A percentile compares a stretch with the other conserved stretches of the same genome.
Conservation (phyloP, 2,888 invertebrate species). For the Acheta domesticus region DNA sequence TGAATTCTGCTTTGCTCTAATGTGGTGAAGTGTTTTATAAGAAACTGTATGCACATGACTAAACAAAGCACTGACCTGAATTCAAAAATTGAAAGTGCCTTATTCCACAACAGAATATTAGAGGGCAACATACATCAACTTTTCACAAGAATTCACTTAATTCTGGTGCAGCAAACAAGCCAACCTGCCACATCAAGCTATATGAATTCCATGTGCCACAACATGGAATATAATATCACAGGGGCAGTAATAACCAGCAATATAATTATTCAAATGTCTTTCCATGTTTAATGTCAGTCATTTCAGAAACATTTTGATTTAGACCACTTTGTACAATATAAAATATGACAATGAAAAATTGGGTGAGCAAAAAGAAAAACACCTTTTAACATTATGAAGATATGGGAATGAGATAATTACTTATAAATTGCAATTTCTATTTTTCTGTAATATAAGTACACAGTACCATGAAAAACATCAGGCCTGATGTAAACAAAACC, state of each 20-base stretch:
- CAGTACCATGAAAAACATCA: slow-evolving; percentile 37
- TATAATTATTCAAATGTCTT: slow-evolving; percentile 18
- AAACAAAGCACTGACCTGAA: not conserved
- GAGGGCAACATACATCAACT: no score
- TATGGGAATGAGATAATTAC: slow-evolving; percentile 25
- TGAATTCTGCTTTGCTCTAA: not conserved
- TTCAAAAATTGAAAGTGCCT: not conserved
- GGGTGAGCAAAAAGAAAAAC: slow-evolving; percentile 28
- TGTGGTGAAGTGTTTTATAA: not conserved
- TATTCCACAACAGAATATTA: not conserved
- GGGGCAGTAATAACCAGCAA: slow-evolving; percentile 18
- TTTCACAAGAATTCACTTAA: no score
- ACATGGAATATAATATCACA: slow-evolving; percentile 10
- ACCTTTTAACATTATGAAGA: slow-evolving; percentile 24
- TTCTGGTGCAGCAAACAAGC: not conserved
- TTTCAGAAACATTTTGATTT: slow-evolving; percentile 19
- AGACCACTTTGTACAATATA: slow-evolving; percentile 27
- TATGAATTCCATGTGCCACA: not conserved
- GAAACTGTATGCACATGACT: not conserved
- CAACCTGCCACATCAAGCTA: not conserved
- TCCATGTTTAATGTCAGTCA: not conserved
- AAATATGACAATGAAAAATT: slow-evolving; percentile 28
- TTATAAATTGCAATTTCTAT: slow-evolving; percentile 24
- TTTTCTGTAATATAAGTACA: slow-evolving; percentile 38
- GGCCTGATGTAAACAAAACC: slow-evolving; percentile 30